A percentile compares a stretch with the other conserved stretches of the same genome.
Evolutionary conservation across 1,140 invertebrate species (phyloP).

Genomic region (Drosophila asahinai): DNA sequence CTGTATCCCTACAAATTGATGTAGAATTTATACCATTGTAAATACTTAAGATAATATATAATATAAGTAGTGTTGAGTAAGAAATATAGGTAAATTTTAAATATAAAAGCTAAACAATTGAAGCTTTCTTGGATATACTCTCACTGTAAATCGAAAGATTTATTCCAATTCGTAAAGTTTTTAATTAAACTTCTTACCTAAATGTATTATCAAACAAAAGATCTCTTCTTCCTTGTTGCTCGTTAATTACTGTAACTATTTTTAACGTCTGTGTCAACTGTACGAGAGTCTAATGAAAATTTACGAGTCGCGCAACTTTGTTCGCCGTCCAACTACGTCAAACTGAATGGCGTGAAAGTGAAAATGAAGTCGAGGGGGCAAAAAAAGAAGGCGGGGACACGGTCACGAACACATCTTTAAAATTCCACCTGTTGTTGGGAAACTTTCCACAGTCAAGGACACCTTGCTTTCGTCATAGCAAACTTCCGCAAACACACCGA

Average conservation of each 20-base stretch:
- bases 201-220: background rate
- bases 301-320: conserved; percentile 52
- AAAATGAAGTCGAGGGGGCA: background rate
- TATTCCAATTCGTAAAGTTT: background rate
- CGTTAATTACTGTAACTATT: conserved; percentile 41
- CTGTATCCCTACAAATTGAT: background rate
- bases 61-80: too few species aligned
- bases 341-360: conserved; percentile 25
- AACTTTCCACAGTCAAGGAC: conserved; percentile 70
- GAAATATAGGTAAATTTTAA: background rate
- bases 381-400: background rate
- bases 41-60: too few species aligned
- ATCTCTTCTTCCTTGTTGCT: background rate
- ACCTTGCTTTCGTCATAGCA: conserved; percentile 73
- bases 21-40: background rate
- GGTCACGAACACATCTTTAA: conserved; percentile 30
- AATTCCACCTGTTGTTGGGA: conserved; percentile 71
- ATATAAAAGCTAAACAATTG: background rate
- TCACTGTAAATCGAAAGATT: background rate
- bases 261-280: conserved; percentile 43
- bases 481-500: conserved; percentile 43
- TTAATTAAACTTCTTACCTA: too few species aligned
- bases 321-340: conserved; percentile 58
- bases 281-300: conserved; percentile 55
- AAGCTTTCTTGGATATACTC: background rate